Evolutionary conservation across 2,113 vertebrate genomes (phyloP), one percentile per base, ranked within the genome.

Genomic region (Phalacrocorax brasilianus): DNA sequence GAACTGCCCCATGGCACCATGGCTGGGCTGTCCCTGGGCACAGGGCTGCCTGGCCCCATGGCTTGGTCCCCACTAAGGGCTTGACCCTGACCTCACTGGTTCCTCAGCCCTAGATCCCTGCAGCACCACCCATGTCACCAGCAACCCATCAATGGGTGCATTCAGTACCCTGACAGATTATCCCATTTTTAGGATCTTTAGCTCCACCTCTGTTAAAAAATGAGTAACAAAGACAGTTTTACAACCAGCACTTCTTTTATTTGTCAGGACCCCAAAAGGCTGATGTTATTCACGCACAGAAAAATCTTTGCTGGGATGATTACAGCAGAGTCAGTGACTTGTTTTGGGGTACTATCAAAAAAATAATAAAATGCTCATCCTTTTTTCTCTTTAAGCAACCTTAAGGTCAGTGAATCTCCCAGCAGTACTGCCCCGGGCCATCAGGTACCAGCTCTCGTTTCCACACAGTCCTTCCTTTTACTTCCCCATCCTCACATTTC

Each of bases 1-100:
- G 61, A 79, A 52, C 11, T 33, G 15, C 14, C 35, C 22, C 23
- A 45, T 4, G 0, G 24, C 0, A 0, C 67, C 3, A 0, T 2
- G 3, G 12, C 40, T 73, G 44, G 63, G 44, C 67, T 93, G 80
- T 18, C 71, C 7, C 8, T 10, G 14, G 62, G 33, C 14, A 7
- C 4, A 1, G 49, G 55, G 23, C 1, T 6, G 28, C 6, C 18
- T 35, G 59, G 14, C 35, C 28, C 33, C 5, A 1, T 7, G 23
- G 20, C 9, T 80, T 6, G 4, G 33, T 35, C 15, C 14, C 58
- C 35, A 15, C 12, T 23, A 19, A 6, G 13, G 20, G 3, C 32
- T 89, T 65, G 19, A 8, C 38, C 22, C 35, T 11, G 1, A 12
- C 2, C 2, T n/a, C 40, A 22, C 5, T 3, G 0, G 9, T 4